Evolutionary conservation across 2,888 invertebrate genomes (phyloP).

Genomic region (Diadegma fenestrale): DNA sequence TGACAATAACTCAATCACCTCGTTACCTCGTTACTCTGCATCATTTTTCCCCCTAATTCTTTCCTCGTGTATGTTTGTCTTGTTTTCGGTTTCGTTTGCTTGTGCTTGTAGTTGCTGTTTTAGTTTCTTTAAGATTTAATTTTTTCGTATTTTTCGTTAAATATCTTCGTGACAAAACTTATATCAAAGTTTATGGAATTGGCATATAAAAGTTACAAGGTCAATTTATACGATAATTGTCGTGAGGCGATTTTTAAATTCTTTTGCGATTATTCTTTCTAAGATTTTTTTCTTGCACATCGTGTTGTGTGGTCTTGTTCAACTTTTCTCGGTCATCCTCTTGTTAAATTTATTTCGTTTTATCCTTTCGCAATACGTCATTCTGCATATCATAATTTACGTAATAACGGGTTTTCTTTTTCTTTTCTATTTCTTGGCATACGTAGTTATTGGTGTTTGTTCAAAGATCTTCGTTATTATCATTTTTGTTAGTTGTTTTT

Average conservation of each 20-base stretch:
- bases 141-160: slow-evolving; percentile 42
- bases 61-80: slow-evolving; percentile 35
- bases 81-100: slow-evolving; percentile 31
- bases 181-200: slow-evolving; percentile 78
- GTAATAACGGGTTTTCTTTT: slow-evolving; percentile 5
- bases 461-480: slow-evolving; percentile 18
- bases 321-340: slow-evolving; percentile 13
- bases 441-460: slow-evolving; percentile 32
- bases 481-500: slow-evolving; percentile 5
- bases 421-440: slow-evolving; percentile 24
- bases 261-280: slow-evolving; percentile 27
- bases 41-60: slow-evolving; percentile 16
- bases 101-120: slow-evolving; percentile 51
- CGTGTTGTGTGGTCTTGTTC: background rate
- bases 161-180: slow-evolving; percentile 65
- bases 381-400: slow-evolving; percentile 35
- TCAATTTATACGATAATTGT: slow-evolving; percentile 74
- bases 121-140: slow-evolving; percentile 12
- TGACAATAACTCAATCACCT: slow-evolving; percentile 34
- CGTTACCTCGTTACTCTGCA: slow-evolving; percentile 19
- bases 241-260: slow-evolving; percentile 58
- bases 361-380: slow-evolving; percentile 43
- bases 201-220: slow-evolving; percentile 81
- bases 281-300: background rate
- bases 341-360: slow-evolving; percentile 31